Evolutionary conservation across 2,888 invertebrate genomes (phyloP).

Genomic region (Caenorhabditis macrosperma): DNA sequence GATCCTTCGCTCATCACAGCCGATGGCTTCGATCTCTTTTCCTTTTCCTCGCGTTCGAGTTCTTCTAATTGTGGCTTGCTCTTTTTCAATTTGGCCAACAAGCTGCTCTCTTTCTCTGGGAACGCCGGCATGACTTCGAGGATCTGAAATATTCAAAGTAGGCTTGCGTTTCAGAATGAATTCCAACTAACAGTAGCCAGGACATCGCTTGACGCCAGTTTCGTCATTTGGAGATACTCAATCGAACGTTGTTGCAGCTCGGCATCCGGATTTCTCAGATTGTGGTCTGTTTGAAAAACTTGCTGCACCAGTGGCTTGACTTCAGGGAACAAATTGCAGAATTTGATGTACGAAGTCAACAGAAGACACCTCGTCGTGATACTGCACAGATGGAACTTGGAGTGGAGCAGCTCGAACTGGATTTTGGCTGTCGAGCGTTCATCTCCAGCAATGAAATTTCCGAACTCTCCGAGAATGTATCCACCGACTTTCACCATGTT

Average conservation of each 20-base stretch:
- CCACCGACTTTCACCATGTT: slow-evolving; percentile 99
- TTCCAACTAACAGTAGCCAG: slow-evolving; percentile 82
- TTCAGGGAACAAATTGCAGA: slow-evolving; percentile 98
- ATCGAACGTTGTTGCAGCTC: slow-evolving; percentile 98
- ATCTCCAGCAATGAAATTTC: slow-evolving; percentile 98
- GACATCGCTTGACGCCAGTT: slow-evolving; percentile 96
- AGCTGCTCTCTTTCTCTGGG: slow-evolving; percentile 94
- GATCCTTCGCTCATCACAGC: slow-evolving; percentile 60
- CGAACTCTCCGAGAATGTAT: slow-evolving; percentile 98
- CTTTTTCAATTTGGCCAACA: slow-evolving; percentile 96
- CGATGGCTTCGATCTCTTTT: slow-evolving; percentile 78
- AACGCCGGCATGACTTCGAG: slow-evolving; percentile 99
- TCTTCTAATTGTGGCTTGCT: slow-evolving; percentile 96
- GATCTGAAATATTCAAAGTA: slow-evolving; percentile 69
- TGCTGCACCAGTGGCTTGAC: slow-evolving; percentile 96
- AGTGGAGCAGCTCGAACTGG: slow-evolving; percentile 97
- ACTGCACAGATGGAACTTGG: slow-evolving; percentile 98
- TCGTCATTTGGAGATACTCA: slow-evolving; percentile 96
- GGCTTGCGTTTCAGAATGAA: neutral
- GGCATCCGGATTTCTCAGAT: slow-evolving; percentile 96
- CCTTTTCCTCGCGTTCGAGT: slow-evolving; percentile 78
- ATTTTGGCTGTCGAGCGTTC: slow-evolving; percentile 94
- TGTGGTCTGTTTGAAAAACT: slow-evolving; percentile 87
- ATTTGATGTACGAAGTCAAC: slow-evolving; percentile 98
- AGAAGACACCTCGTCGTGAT: slow-evolving; percentile 96